These are phyloP conservation scores for Potamarius usumacintae DNA, from an alignment of 2,113 vertebrate species.

Conservation along the genomic window DNA sequence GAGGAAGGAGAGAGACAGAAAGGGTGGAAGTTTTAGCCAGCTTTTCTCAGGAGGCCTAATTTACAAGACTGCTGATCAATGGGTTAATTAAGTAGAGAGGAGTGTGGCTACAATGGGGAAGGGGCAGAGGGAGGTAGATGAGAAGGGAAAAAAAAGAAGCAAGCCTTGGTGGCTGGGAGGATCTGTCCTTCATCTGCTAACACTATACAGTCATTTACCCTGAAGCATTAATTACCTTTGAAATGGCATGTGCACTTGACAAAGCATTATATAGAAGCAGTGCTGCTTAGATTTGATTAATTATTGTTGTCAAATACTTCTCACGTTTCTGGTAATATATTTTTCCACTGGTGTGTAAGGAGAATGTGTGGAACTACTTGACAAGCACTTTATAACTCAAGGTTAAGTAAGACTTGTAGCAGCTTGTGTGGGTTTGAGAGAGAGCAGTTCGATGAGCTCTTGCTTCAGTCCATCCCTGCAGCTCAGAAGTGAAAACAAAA, in stretches of 20 bases:
- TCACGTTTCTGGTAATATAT: constrained; percentile 22
- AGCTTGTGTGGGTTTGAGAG: constrained; percentile 5
- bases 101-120: constrained; percentile 6
- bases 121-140: constrained; percentile 17
- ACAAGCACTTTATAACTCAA: constrained; percentile 33
- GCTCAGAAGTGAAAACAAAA: not conserved
- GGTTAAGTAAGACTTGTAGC: constrained; percentile 32
- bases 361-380: constrained; percentile 24
- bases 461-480: not conserved
- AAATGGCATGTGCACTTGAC: constrained; percentile 6
- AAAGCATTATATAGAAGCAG: not conserved
- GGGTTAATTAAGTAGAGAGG: constrained; percentile 71
- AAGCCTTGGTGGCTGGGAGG: constrained; percentile 35
- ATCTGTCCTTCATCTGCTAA: constrained; percentile 27
- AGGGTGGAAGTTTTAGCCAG: constrained; percentile 49
- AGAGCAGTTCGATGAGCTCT: not conserved
- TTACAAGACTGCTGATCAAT: constrained; percentile 71
- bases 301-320: constrained; percentile 32
- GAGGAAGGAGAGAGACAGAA: constrained; percentile 1
- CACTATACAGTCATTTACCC: constrained; percentile 27
- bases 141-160: constrained; percentile 2
- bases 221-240: constrained; percentile 16
- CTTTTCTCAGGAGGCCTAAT: constrained; percentile 65
- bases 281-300: constrained; percentile 39
- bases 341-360: constrained; percentile 27